These are phyloP conservation scores for Tyrophagus putrescentiae DNA, from an alignment of 1,140 invertebrate species.

Conservation along the genomic window DNA sequence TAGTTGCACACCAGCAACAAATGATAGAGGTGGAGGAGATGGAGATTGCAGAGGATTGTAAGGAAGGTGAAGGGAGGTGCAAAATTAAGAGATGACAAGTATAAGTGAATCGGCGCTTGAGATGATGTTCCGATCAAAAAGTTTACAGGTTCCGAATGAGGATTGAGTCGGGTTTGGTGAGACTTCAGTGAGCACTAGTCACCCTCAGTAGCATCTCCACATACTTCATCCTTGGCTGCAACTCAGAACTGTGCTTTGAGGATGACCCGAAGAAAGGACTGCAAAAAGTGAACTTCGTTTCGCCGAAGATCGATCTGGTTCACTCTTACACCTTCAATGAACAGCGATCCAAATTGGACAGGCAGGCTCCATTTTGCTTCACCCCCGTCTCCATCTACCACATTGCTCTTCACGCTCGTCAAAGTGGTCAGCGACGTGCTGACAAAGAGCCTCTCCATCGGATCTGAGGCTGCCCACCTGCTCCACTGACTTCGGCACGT, in stretches of 20 bases:
- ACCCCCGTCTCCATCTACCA: constrained; percentile 74
- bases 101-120: too few relatives aligned
- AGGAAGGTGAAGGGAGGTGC: too few relatives aligned
- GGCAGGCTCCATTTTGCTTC: constrained; percentile 34
- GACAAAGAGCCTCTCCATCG: constrained; percentile 84
- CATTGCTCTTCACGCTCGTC: constrained; percentile 81
- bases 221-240: constrained; percentile 12
- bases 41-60: too few relatives aligned
- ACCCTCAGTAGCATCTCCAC: neutral
- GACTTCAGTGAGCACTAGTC: neutral
- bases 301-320: neutral
- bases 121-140: too few relatives aligned
- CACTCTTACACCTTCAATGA: constrained; percentile 19
- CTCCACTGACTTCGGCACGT: constrained; percentile 90
- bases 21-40: too few relatives aligned
- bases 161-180: too few relatives aligned
- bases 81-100: too few relatives aligned
- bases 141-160: too few relatives aligned
- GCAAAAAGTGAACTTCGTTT: neutral
- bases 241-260: constrained; percentile 12
- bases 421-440: constrained; percentile 64
- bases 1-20: too few relatives aligned
- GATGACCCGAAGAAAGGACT: constrained; percentile 4
- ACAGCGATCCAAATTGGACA: constrained; percentile 20
- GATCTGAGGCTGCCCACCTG: constrained; percentile 90